These are phyloP conservation scores for Premnoplex brunnescens DNA, from an alignment of 2,797 vertebrate genomes.

Conservation along the genomic window DNA sequence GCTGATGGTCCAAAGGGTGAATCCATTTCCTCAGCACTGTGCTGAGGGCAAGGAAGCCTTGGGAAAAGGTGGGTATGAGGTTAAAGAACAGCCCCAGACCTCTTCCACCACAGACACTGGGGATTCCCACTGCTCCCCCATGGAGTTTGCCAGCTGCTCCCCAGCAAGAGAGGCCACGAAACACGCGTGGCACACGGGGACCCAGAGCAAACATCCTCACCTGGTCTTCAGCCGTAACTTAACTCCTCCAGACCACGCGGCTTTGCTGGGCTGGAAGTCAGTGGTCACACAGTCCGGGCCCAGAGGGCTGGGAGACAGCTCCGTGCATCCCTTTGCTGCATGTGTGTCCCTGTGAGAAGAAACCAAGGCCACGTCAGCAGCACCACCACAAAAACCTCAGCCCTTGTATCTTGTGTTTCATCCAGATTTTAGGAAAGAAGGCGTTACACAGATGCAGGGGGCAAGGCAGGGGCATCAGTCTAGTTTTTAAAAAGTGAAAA, in stretches of 20 bases:
- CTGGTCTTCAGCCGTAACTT: constrained; percentile 77
- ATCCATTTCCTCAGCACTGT: background rate
- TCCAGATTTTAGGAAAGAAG: background rate
- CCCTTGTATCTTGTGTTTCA: background rate
- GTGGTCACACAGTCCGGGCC: background rate
- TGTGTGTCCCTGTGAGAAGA: constrained; percentile 74
- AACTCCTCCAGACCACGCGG: constrained; percentile 70
- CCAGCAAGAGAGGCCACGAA: background rate
- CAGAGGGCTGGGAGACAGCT: constrained; percentile 5
- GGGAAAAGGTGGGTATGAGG: background rate
- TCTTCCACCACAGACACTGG: accelerated
- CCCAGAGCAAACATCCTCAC: constrained; percentile 54
- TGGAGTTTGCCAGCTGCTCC: background rate
- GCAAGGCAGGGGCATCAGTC: background rate
- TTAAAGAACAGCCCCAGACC: background rate
- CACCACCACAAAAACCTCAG: background rate
- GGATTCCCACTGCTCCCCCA: background rate
- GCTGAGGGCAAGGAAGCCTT: background rate
- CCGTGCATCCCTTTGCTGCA: constrained; percentile 54
- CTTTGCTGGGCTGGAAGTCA: constrained; percentile 61
- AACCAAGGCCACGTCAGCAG: background rate
- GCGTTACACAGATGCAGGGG: background rate
- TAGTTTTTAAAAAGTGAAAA: background rate
- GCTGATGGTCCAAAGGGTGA: background rate
- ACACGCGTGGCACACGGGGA: background rate